Percentiles rank a stretch among this genome's conserved stretches.
Conservation (phyloP, 1,140 invertebrate species). For the Himalopsyche phryganea region DNA sequence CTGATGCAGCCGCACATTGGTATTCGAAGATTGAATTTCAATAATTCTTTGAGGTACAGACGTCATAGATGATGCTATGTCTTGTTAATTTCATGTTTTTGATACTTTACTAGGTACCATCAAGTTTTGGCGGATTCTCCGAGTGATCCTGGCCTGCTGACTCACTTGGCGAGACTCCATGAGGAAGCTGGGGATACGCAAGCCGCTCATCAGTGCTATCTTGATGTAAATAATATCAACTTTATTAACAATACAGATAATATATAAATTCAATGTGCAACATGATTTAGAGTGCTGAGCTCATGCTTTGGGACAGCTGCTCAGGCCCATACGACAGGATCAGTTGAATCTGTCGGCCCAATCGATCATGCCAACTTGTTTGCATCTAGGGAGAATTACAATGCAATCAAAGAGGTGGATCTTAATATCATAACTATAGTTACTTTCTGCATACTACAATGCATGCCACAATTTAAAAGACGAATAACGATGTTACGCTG, state of each 20-base stretch:
- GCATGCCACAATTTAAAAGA: no score
- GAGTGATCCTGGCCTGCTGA: conserved; percentile 43
- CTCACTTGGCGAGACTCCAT: conserved; percentile 44
- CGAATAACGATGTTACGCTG: no score
- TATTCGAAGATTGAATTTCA: conserved; percentile 22
- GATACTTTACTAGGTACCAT: conserved; percentile 24
- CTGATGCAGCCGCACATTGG: conserved; percentile 43
- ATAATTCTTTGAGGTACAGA: not conserved
- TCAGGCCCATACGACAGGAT: no score
- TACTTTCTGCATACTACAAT: not conserved
- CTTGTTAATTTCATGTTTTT: not conserved
- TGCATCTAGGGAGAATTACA: no score
- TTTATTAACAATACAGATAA: not conserved
- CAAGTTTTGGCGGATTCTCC: conserved; percentile 28
- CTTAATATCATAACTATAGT: not conserved
- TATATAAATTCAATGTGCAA: not conserved
- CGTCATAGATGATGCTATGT: not conserved
- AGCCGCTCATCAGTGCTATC: conserved; percentile 48
- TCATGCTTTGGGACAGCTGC: no score
- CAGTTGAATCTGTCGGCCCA: no score
- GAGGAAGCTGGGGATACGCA: conserved; percentile 44
- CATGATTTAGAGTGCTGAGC: not conserved
- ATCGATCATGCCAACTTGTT: no score
- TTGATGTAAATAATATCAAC: conserved; percentile 39
- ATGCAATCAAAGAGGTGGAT: not conserved